These are phyloP conservation scores for Isurus oxyrinchus DNA, from an alignment of 2,113 vertebrate species.

Conservation along the genomic window DNA sequence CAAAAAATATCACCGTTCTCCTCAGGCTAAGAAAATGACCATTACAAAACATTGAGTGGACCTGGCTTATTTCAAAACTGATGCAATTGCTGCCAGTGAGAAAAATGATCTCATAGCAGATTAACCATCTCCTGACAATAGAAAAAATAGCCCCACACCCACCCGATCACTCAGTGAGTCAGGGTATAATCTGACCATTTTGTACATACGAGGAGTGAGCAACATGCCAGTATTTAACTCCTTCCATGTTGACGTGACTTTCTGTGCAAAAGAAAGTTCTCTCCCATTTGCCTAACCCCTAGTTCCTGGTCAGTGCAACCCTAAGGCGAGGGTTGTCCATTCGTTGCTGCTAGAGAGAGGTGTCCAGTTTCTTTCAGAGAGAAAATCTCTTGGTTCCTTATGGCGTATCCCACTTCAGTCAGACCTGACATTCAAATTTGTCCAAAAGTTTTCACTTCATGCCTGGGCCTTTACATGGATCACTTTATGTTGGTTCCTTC, in stretches of 20 bases:
- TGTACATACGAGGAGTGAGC: not conserved
- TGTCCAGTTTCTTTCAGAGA: not conserved
- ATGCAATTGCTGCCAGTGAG: not conserved
- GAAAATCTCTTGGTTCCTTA: not conserved
- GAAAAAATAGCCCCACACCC: not conserved
- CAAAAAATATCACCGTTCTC: not conserved
- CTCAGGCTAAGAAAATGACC: not conserved
- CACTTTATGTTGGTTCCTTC: not conserved
- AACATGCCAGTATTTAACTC: not conserved
- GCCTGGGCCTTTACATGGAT: not conserved
- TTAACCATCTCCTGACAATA: not conserved
- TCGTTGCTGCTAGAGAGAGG: not conserved
- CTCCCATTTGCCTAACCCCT: not conserved
- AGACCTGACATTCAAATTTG: not conserved
- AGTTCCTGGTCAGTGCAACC: not conserved
- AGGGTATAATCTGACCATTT: not conserved
- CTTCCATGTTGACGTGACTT: not conserved
- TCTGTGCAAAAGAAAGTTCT: not conserved
- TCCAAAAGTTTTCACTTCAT: not conserved
- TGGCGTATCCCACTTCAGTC: not conserved
- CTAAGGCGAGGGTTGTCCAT: too few species aligned
- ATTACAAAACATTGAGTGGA: not conserved
- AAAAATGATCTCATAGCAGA: not conserved
- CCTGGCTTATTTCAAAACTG: not conserved
- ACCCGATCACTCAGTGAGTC: not conserved